A percentile compares a stretch with the other conserved stretches of the same genome.
phyloP scores from a whole-genome alignment of 2,113 vertebrate species.

The Protomyctophum bolini region DNA sequence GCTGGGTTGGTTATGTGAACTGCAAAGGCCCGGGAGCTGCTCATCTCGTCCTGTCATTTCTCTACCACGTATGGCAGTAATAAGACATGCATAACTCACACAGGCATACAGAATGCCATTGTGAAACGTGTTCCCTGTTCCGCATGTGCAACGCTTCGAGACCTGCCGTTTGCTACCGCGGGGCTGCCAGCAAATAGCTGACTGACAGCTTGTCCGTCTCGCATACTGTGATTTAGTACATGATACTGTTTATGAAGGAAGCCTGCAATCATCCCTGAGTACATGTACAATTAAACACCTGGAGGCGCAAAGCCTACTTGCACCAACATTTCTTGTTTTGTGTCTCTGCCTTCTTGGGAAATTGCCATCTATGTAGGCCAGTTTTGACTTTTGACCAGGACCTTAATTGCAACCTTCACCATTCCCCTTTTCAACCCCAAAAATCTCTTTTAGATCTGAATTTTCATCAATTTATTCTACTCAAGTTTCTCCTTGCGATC shows the following conservation, averaged over 20 bases:
- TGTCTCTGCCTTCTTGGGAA: not conserved
- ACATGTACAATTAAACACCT: not conserved
- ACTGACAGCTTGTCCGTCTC: conserved; percentile 24
- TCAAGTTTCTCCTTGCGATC: too few relatives aligned
- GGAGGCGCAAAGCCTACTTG: not conserved
- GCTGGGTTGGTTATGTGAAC: not conserved
- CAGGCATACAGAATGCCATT: conserved; percentile 15
- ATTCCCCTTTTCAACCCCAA: too few relatives aligned
- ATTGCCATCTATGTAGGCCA: too few relatives aligned
- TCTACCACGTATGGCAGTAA: conserved; percentile 15
- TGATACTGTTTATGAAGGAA: conserved; percentile 13
- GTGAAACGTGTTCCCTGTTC: not conserved
- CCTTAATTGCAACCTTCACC: too few relatives aligned
- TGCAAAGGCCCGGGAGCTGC: not conserved
- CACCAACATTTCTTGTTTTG: not conserved
- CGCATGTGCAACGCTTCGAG: conserved; percentile 3
- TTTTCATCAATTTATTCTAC: too few relatives aligned
- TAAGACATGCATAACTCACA: conserved; percentile 1
- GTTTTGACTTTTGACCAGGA: too few relatives aligned
- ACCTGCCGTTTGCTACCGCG: conserved; percentile 39
- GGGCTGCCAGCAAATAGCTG: conserved; percentile 20
- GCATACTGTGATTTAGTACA: conserved; percentile 25
- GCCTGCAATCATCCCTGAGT: conserved; percentile 12
- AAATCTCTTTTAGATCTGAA: too few relatives aligned
- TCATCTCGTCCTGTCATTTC: not conserved